Evolutionary conservation across 1,140 invertebrate species (phyloP).

Genomic region (Anadara kagoshimensis): DNA sequence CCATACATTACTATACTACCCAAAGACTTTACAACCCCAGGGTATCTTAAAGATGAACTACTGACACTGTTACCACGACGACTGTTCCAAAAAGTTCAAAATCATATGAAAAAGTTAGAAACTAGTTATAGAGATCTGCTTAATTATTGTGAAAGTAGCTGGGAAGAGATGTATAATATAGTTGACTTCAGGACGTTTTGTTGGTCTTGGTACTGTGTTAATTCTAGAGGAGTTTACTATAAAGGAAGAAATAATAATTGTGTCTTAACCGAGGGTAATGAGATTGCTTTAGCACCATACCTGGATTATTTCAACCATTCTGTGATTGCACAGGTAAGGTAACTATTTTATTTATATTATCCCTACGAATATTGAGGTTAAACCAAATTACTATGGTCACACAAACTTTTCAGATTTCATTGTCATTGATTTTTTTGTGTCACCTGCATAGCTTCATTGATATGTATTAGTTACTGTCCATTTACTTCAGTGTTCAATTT

Average conservation of each 20-base stretch:
- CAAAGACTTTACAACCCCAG: conserved; percentile 72
- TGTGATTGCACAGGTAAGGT: conserved; percentile 71
- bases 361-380: no score
- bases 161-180: conserved; percentile 33
- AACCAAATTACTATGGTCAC: no score
- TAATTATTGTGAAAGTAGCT: conserved; percentile 35
- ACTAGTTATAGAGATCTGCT: conserved; percentile 10
- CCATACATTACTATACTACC: conserved; percentile 80
- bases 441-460: no score
- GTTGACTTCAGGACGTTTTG: conserved; percentile 57
- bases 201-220: conserved; percentile 83
- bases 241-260: conserved; percentile 30
- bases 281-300: conserved; percentile 83
- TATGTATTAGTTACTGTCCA: no score
- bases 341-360: background rate
- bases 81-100: conserved; percentile 69
- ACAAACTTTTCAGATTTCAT: background rate
- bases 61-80: conserved; percentile 73
- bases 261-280: conserved; percentile 71
- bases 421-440: conserved; percentile 3
- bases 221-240: conserved; percentile 82
- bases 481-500: no score
- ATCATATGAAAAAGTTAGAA: conserved; percentile 32
- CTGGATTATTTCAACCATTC: conserved; percentile 88
- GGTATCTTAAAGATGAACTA: conserved; percentile 57